These are phyloP conservation scores for Bombus affinis DNA, from an alignment of 1,140 invertebrate genomes.

Conservation along the genomic window DNA sequence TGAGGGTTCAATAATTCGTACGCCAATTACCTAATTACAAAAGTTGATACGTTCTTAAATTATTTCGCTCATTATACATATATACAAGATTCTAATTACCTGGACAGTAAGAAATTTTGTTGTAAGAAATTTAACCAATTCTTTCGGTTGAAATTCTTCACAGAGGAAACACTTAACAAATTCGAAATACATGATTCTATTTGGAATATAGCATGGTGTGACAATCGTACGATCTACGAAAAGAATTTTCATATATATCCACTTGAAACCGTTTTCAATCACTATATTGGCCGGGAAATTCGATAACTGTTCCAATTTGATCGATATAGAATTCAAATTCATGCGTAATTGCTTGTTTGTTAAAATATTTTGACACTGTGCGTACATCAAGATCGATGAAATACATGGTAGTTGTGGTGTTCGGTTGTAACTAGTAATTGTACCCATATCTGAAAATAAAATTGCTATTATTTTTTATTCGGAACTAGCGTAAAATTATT, in stretches of 20 bases:
- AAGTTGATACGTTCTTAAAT: not conserved
- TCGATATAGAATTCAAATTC: slow-evolving; percentile 33
- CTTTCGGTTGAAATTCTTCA: slow-evolving; percentile 1
- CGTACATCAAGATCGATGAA: slow-evolving; percentile 19
- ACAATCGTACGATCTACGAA: slow-evolving; percentile 5
- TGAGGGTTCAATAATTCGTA: not conserved
- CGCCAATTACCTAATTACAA: slow-evolving; percentile 21
- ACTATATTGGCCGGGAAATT: slow-evolving; percentile 9
- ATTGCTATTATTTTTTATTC: not conserved
- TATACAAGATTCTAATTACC: slow-evolving; percentile 1
- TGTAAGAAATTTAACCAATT: slow-evolving; percentile 18
- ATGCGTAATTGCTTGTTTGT: slow-evolving; percentile 20
- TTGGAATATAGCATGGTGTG: slow-evolving; percentile 23
- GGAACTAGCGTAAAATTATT: not conserved
- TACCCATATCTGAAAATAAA: slow-evolving; percentile 21
- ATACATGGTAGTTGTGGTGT: not conserved
- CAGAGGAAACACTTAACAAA: slow-evolving; percentile 32
- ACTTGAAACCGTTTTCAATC: slow-evolving; percentile 7
- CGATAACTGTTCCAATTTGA: slow-evolving; percentile 35
- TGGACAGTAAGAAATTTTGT: slow-evolving; percentile 22
- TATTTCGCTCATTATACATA: not conserved
- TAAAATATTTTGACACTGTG: slow-evolving; percentile 26
- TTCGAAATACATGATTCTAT: slow-evolving; percentile 22
- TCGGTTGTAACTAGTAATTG: slow-evolving; percentile 11
- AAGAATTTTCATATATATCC: slow-evolving; percentile 18